phyloP scores from a whole-genome alignment of 1,140 invertebrate genomes.

The Cotesia typhae region DNA sequence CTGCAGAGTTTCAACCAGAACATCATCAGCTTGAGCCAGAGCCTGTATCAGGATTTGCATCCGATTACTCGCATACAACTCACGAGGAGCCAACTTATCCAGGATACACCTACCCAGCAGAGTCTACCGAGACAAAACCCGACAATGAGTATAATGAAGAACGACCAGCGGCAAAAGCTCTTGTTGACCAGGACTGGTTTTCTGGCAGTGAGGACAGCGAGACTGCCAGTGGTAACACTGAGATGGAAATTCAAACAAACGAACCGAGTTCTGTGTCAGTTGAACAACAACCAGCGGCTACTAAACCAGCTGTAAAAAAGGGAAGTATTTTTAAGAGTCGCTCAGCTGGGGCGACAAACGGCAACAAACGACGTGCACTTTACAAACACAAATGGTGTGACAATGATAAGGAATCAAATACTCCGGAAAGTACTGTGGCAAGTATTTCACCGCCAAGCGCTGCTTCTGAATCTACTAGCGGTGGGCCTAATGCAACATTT shows the following conservation, averaged over 20 bases:
- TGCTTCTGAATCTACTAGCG: conserved; percentile 47
- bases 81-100: too few relatives aligned
- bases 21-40: too few relatives aligned
- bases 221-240: conserved; percentile 48
- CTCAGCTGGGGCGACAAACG: conserved; percentile 74
- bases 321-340: conserved; percentile 91
- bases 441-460: conserved; percentile 46
- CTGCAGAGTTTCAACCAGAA: too few relatives aligned
- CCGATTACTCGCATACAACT: too few relatives aligned
- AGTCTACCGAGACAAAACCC: conserved; percentile 35
- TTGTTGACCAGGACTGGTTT: conserved; percentile 64
- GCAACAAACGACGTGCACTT: conserved; percentile 81
- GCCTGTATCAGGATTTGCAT: too few relatives aligned
- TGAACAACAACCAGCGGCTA: conserved; percentile 23
- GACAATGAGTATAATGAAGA: conserved; percentile 39
- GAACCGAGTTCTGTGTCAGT: conserved; percentile 32
- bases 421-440: conserved; percentile 42
- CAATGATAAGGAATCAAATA: conserved; percentile 68
- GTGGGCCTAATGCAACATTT: conserved; percentile 51
- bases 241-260: conserved; percentile 41
- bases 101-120: conserved; percentile 13
- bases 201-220: conserved; percentile 64
- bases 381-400: conserved; percentile 90
- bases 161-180: conserved; percentile 48
- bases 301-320: conserved; percentile 70